Percentiles rank a stretch among this genome's conserved stretches.
Conservation (phyloP, 2,797 vertebrate species). For the Chromobotia macracanthus region DNA sequence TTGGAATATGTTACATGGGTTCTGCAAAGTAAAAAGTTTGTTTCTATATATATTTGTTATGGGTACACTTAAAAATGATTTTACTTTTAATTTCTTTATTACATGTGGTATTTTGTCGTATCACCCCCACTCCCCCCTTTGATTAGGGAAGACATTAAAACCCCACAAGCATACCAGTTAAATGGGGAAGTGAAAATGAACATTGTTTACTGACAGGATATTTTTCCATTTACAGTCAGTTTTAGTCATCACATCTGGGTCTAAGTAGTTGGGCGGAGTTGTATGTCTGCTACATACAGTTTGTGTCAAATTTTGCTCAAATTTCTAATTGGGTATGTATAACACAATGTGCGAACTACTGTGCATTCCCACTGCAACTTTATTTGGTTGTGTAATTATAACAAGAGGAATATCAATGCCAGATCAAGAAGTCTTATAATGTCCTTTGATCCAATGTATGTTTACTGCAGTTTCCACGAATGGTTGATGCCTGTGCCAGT, state of each 20-base stretch:
- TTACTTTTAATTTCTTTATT: background rate
- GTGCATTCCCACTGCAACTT: background rate
- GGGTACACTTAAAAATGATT: too few species aligned
- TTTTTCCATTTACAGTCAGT: conserved; percentile 27
- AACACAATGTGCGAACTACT: background rate
- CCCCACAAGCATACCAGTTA: background rate
- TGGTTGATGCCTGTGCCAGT: conserved; percentile 89
- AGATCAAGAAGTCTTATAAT: too few species aligned
- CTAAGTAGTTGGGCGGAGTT: background rate
- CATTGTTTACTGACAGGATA: conserved; percentile 22
- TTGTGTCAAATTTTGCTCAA: background rate
- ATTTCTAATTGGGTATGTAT: background rate
- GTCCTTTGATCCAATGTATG: background rate
- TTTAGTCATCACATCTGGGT: conserved; percentile 26
- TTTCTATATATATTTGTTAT: background rate
- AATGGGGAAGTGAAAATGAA: conserved; percentile 54
- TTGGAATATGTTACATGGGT: background rate
- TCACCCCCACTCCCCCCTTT: background rate
- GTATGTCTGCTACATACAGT: conserved; percentile 19
- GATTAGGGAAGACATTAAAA: background rate
- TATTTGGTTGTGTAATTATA: background rate
- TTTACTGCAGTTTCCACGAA: conserved; percentile 84
- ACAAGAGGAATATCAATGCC: too few species aligned
- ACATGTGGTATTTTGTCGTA: background rate
- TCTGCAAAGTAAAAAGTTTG: background rate